These are phyloP conservation scores for Chloroceryle aenea DNA, from an alignment of 2,113 vertebrate species.

Conservation along the genomic window DNA sequence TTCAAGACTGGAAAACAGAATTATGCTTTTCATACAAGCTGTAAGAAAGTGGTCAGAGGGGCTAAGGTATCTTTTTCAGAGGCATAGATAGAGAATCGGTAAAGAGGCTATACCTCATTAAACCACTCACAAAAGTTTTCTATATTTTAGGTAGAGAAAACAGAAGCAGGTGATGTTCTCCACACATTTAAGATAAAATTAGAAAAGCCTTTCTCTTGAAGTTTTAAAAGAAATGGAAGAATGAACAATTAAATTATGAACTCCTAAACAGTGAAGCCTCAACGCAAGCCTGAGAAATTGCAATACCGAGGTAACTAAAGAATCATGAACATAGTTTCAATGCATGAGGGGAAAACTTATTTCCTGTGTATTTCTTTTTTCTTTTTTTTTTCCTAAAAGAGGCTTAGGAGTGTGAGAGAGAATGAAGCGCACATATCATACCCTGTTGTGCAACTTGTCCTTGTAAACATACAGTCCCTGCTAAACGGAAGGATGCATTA, in stretches of 20 bases:
- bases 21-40: background rate
- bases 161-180: background rate
- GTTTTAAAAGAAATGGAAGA: background rate
- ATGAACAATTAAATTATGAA: background rate
- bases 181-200: background rate
- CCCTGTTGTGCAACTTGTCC: background rate
- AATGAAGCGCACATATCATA: rapidly evolving
- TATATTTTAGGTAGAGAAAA: background rate
- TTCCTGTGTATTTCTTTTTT: background rate
- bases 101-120: background rate
- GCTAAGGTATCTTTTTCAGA: background rate
- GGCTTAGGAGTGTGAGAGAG: background rate
- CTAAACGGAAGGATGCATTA: background rate
- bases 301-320: background rate
- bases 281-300: background rate
- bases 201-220: background rate
- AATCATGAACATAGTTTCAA: background rate
- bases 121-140: background rate
- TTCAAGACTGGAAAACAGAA: background rate
- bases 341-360: background rate
- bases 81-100: background rate
- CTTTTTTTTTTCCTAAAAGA: background rate
- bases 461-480: background rate
- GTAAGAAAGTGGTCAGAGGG: background rate
- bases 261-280: background rate